Conservation (phyloP, 1,140 invertebrate genomes). For the Apis laboriosa region DNA sequence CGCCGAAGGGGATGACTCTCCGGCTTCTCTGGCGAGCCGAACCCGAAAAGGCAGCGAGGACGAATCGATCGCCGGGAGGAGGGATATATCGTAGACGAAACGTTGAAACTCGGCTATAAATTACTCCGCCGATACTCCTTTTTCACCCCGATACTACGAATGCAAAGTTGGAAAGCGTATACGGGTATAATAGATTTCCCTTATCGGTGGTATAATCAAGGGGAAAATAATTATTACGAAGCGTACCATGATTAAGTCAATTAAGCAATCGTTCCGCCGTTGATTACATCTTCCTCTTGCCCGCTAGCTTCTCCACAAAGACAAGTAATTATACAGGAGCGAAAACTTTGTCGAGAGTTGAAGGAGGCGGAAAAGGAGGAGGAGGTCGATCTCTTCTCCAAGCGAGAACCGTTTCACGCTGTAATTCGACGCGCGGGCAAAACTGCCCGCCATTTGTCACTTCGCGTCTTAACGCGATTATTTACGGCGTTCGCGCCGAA, state of each 20-base stretch:
- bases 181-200: conserved; percentile 21
- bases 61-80: conserved; percentile 9
- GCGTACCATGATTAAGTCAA: conserved; percentile 58
- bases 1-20: conserved; percentile 58
- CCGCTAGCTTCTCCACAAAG: conserved; percentile 49
- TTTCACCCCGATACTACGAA: background rate
- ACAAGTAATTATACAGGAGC: conserved; percentile 59
- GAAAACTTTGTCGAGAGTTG: conserved; percentile 59
- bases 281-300: conserved; percentile 50
- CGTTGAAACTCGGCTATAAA: conserved; percentile 8
- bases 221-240: conserved; percentile 52
- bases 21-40: conserved; percentile 42
- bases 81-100: background rate
- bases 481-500: conserved; percentile 63
- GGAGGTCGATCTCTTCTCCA: conserved; percentile 51
- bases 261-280: conserved; percentile 59
- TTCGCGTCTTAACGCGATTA: conserved; percentile 58
- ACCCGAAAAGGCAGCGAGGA: conserved; percentile 29
- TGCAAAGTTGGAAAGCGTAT: background rate
- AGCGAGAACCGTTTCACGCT: conserved; percentile 56
- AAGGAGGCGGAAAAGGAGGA: background rate
- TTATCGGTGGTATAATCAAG: conserved; percentile 24
- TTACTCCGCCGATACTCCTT: background rate
- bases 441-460: conserved; percentile 64
- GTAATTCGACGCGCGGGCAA: conserved; percentile 56